These are phyloP conservation scores for Metacarcinus magister DNA, from an alignment of 2,888 invertebrate genomes.

Conservation along the genomic window DNA sequence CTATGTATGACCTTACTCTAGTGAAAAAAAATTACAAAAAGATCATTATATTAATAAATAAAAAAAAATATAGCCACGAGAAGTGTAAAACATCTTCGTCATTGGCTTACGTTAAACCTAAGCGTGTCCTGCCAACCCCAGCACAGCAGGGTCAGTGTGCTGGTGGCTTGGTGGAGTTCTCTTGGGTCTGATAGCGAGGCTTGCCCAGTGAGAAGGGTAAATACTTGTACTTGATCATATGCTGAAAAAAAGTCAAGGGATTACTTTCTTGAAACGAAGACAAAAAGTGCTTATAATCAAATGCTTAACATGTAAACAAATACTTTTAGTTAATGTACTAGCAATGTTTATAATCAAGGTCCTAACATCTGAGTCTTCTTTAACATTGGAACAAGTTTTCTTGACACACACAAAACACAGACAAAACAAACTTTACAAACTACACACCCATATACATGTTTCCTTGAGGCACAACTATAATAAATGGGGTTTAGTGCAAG, in stretches of 20 bases:
- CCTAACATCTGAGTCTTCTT: too few relatives aligned
- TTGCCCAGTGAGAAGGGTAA: constrained; percentile 99
- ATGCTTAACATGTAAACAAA: neutral
- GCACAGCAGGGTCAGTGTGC: constrained; percentile 73
- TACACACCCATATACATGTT: too few relatives aligned
- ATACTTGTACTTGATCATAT: constrained; percentile 99
- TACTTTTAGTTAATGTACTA: neutral
- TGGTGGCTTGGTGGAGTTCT: constrained; percentile 67
- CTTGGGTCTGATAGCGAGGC: constrained; percentile 86
- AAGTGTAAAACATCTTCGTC: constrained; percentile 7
- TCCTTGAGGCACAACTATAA: too few relatives aligned
- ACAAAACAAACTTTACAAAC: too few relatives aligned
- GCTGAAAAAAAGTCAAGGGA: constrained; percentile 87
- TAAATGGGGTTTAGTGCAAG: too few relatives aligned
- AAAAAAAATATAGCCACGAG: neutral
- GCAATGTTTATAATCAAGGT: neutral
- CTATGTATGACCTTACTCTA: constrained; percentile 27
- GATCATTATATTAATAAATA: constrained; percentile 18
- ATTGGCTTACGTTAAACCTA: neutral
- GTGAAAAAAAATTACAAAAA: constrained; percentile 3
- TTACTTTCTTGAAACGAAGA: neutral
- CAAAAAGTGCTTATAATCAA: neutral
- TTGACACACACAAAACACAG: too few relatives aligned
- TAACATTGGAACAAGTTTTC: too few relatives aligned
- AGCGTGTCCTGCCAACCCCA: neutral